Evolutionary conservation across 2,888 invertebrate species (phyloP).

Genomic region (Lochmaea crataegi): DNA sequence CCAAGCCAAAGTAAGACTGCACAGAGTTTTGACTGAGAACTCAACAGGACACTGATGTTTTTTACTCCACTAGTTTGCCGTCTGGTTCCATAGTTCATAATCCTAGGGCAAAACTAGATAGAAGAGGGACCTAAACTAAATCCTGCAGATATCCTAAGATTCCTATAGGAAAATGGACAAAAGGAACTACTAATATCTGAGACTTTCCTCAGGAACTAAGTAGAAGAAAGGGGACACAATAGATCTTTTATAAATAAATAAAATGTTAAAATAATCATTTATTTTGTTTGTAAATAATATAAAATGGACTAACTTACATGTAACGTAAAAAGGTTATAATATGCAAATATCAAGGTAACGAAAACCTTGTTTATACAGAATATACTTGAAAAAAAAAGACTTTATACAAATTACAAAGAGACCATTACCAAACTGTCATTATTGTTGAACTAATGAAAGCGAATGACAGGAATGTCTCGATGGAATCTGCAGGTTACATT

Average conservation of each 20-base stretch:
- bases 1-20: too few species aligned
- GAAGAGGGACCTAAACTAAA: too few species aligned
- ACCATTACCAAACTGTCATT: neutral
- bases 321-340: constrained; percentile 33
- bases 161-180: too few species aligned
- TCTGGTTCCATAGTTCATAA: too few species aligned
- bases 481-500: neutral
- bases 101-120: too few species aligned
- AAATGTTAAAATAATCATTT: constrained; percentile 34
- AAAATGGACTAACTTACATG: constrained; percentile 39
- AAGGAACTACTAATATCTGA: too few species aligned
- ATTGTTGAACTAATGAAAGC: neutral
- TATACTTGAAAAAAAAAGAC: constrained; percentile 30
- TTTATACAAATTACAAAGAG: constrained; percentile 25
- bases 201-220: too few species aligned
- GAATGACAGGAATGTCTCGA: constrained; percentile 8
- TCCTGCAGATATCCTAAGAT: too few species aligned
- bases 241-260: neutral
- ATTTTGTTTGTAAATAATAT: constrained; percentile 29
- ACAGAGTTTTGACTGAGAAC: too few species aligned
- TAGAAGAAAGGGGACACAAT: too few species aligned
- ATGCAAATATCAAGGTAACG: constrained; percentile 42
- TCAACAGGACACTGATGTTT: too few species aligned
- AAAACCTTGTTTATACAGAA: constrained; percentile 39
- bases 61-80: too few species aligned